phyloP scores from a whole-genome alignment of 2,797 vertebrate species.

The Podarcis siculus region DNA sequence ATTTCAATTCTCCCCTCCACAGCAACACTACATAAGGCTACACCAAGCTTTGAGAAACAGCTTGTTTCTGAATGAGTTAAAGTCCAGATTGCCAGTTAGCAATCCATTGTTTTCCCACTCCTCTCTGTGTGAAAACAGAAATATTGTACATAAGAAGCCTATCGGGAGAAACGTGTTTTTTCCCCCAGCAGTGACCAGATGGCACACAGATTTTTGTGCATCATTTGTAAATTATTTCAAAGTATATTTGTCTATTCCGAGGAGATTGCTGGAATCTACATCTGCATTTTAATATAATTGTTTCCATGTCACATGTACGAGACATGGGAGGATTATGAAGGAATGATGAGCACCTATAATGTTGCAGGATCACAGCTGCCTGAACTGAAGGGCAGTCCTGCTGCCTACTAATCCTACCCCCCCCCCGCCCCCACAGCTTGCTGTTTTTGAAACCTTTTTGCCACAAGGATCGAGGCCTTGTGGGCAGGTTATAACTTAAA shows the following conservation, averaged over 20 bases:
- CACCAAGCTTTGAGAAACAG: not conserved
- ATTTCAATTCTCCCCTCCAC: constrained; percentile 13
- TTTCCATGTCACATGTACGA: constrained; percentile 85
- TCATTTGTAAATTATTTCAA: constrained; percentile 92
- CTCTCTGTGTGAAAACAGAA: constrained; percentile 67
- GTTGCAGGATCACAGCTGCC: constrained; percentile 64
- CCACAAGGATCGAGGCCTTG: not conserved
- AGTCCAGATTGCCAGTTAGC: constrained; percentile 48
- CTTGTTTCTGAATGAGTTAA: constrained; percentile 44
- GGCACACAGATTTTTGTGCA: constrained; percentile 86
- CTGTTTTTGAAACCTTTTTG: not conserved
- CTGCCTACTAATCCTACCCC: constrained; percentile 39
- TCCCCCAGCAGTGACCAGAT: constrained; percentile 82
- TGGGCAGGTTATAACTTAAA: not conserved
- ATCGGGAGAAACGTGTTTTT: constrained; percentile 74
- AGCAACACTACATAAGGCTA: constrained; percentile 44
- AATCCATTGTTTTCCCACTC: constrained; percentile 53
- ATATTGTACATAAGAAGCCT: constrained; percentile 72
- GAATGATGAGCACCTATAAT: constrained; percentile 71
- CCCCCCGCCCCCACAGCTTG: not conserved
- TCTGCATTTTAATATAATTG: constrained; percentile 89
- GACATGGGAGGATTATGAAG: constrained; percentile 74
- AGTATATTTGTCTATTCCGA: constrained; percentile 90
- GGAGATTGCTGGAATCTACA: constrained; percentile 91
- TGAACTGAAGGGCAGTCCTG: constrained; percentile 47